Evolutionary conservation across 2,113 vertebrate species (phyloP), one percentile per base, ranked within the genome.

Genomic region (Reinhardtius hippoglossoides): DNA sequence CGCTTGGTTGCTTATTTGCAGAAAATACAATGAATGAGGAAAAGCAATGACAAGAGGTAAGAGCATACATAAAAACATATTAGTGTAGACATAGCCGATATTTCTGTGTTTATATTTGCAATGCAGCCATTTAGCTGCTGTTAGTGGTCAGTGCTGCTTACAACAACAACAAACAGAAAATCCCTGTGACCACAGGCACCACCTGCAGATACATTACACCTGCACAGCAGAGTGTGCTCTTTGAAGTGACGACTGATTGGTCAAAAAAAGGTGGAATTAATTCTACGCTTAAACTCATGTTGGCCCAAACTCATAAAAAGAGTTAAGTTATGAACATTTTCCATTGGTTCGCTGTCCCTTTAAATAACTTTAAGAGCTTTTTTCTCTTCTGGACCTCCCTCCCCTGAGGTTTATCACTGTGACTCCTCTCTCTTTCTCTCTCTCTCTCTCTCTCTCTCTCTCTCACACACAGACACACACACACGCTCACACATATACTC

Each of bases 291-390:
- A 63, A 31, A 31, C 68, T 77, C 68, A 18, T 18, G 13, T 48
- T 5, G 78, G 57, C 68, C 59, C 63, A 21, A 62, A 31, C 27
- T 6, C 27, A 31, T 31, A 31, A 7, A 31, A 31, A 15, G 72
- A 48, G 52, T 63, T 24, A 57, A 21, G 27, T 27, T 27, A 9
- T 42, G 40, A 16, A 52, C 40, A 44, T 59, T 63, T 67, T 76
- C 48, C 72, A 24, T 72, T 85, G 67, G 94, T 92, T 92, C 93
- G 84, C 94, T 95, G 95, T 96, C 95, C 94, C 96, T 96, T 97
- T 97, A 97, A 97, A 97, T 96, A 97, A 97, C 95, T 96, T 95
- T 79, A 81, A 81, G 85, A 86, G 31, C 81, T 67, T 74, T 80
- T 83, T 89, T 80, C 80, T 56, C 74, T 42, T 75, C 88, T 82